phyloP scores from a whole-genome alignment of 2,888 invertebrate genomes.

The Capitulum mitella region DNA sequence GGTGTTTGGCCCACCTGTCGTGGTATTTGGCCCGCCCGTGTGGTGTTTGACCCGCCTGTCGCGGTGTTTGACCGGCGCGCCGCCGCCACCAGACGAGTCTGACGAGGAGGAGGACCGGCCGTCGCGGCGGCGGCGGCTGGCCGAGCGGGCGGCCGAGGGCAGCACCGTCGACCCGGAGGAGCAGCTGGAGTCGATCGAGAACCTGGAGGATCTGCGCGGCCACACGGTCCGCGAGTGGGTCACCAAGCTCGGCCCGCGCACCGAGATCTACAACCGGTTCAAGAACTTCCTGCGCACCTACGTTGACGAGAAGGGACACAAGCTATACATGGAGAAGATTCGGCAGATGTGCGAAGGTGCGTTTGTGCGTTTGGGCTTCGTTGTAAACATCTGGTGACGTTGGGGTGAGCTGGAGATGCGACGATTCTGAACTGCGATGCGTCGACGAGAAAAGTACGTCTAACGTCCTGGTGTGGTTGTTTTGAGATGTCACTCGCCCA shows the following conservation, averaged over 20 bases:
- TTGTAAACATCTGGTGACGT: too few relatives aligned
- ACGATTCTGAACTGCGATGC: too few relatives aligned
- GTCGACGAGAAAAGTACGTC: too few relatives aligned
- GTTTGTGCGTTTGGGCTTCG: too few relatives aligned
- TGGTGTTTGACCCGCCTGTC: too few relatives aligned
- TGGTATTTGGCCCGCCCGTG: too few relatives aligned
- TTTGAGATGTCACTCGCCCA: too few relatives aligned
- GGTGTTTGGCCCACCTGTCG: too few relatives aligned
- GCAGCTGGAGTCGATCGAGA: constrained; percentile 92
- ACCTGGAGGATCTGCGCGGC: constrained; percentile 95
- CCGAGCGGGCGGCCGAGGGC: constrained; percentile 76
- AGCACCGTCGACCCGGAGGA: constrained; percentile 69
- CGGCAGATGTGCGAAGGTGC: constrained; percentile 83
- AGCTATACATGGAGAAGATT: constrained; percentile 85
- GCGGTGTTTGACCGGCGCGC: background rate
- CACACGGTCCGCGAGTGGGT: constrained; percentile 94
- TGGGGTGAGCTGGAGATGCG: too few relatives aligned
- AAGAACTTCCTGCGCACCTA: constrained; percentile 88
- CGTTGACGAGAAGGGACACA: constrained; percentile 76
- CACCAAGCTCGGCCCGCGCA: constrained; percentile 84
- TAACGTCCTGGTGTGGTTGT: too few relatives aligned
- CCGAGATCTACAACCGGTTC: constrained; percentile 86
- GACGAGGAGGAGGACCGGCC: constrained; percentile 62
- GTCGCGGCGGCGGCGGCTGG: constrained; percentile 61
- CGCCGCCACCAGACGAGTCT: constrained; percentile 57